Evolutionary conservation across 2,888 invertebrate genomes (phyloP).

Genomic region (Eremobia ochroleuca): DNA sequence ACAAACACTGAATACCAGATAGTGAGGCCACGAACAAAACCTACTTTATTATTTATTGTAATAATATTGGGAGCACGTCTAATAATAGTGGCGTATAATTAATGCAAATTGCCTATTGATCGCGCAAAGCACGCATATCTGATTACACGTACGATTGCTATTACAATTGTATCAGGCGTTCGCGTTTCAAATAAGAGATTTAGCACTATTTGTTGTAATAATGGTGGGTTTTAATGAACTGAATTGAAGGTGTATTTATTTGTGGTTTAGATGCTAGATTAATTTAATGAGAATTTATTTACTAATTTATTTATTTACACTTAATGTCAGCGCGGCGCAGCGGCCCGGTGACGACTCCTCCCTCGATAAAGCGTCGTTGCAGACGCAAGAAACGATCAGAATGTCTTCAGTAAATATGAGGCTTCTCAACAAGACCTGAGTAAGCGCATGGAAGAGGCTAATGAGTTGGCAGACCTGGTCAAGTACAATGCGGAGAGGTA

Average conservation of each 20-base stretch:
- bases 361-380: no score
- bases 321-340: no score
- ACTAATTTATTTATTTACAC: no score
- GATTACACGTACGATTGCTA: slow-evolving; percentile 64
- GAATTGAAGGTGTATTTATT: slow-evolving; percentile 9
- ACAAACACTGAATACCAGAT: slow-evolving; percentile 55
- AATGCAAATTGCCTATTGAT: slow-evolving; percentile 69
- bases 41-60: slow-evolving; percentile 64
- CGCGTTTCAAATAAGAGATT: slow-evolving; percentile 39
- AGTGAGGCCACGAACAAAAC: slow-evolving; percentile 51
- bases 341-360: no score
- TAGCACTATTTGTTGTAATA: slow-evolving; percentile 46
- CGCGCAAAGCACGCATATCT: slow-evolving; percentile 64
- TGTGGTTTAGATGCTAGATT: neutral
- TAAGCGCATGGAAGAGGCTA: no score
- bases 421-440: no score
- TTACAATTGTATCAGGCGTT: slow-evolving; percentile 65
- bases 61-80: slow-evolving; percentile 56
- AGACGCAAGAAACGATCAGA: no score
- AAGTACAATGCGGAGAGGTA: no score
- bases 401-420: no score
- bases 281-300: neutral
- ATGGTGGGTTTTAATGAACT: slow-evolving; percentile 26
- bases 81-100: slow-evolving; percentile 60
- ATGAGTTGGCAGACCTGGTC: no score